These are phyloP conservation scores for Lepidocyrtinus sp. DNA, from an alignment of 2,888 invertebrate genomes.

Conservation along the genomic window DNA sequence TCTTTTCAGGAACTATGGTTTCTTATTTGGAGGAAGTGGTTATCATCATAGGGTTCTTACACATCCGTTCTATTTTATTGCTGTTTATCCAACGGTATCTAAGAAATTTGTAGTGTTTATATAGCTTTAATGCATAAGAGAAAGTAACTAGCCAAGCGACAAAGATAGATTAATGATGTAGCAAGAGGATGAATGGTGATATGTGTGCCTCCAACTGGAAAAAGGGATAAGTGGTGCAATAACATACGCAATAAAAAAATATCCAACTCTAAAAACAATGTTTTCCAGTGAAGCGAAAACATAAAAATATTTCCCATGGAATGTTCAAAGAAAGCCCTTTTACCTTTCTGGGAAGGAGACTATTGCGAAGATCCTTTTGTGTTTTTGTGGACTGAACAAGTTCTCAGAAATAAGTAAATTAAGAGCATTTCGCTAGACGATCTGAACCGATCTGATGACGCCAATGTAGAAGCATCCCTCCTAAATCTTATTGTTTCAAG, in stretches of 20 bases:
- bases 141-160: too few species aligned
- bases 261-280: conserved; percentile 7
- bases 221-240: conserved; percentile 8
- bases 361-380: too few species aligned
- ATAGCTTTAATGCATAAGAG: too few species aligned
- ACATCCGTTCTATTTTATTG: too few species aligned
- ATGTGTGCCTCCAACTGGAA: not conserved
- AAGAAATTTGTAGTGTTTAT: too few species aligned
- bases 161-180: conserved; percentile 7
- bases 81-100: too few species aligned
- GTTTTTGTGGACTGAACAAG: not conserved
- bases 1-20: not conserved
- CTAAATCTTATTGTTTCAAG: not conserved
- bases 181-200: not conserved
- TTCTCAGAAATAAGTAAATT: conserved; percentile 5
- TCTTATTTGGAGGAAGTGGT: not conserved
- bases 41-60: too few species aligned
- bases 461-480: not conserved
- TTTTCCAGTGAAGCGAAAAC: not conserved
- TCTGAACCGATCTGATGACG: not conserved
- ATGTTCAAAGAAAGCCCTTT: not conserved
- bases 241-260: conserved; percentile 3
- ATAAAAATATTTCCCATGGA: not conserved
- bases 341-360: not conserved
- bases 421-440: not conserved